Conservation (phyloP, 2,113 vertebrate genomes). For the Alethe castanea region DNA sequence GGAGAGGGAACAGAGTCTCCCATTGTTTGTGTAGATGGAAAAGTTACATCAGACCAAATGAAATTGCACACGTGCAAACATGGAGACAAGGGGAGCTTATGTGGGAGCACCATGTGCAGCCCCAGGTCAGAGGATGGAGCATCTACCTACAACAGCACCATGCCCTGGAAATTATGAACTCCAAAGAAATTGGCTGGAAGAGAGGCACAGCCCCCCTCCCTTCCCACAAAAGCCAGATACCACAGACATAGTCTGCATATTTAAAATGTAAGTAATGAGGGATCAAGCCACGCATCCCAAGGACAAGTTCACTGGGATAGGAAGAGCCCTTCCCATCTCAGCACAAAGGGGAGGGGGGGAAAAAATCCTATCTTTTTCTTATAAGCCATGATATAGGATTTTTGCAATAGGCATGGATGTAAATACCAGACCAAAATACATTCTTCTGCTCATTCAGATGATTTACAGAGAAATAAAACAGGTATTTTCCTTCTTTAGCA, state of each 20-base stretch:
- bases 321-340: not conserved
- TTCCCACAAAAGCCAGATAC: not conserved
- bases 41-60: not conserved
- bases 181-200: not conserved
- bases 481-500: not conserved
- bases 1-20: not conserved
- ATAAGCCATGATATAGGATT: not conserved
- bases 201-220: not conserved
- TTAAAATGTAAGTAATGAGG: not conserved
- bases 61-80: fast-evolving
- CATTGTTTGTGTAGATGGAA: not conserved
- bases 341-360: fast-evolving
- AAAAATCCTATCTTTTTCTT: fast-evolving
- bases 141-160: not conserved
- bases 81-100: not conserved
- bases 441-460: not conserved
- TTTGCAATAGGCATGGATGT: not conserved
- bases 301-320: not conserved
- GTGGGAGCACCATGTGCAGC: not conserved
- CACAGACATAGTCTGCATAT: not conserved
- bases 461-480: not conserved
- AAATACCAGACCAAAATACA: not conserved
- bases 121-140: not conserved
- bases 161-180: not conserved
- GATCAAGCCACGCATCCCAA: not conserved